Conservation (phyloP, 2,888 invertebrate species). For the Drosophila tanythrix region DNA sequence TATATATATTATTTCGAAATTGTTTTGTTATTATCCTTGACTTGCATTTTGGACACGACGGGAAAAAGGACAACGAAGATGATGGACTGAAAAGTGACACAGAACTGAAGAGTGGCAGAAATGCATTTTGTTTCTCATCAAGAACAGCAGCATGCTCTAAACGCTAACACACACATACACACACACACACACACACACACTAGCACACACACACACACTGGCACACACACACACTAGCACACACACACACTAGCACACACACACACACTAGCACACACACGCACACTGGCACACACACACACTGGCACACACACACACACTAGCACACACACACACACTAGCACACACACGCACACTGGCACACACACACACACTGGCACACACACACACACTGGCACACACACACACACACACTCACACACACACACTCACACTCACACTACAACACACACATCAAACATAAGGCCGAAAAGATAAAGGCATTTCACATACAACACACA, state of each 20-base stretch:
- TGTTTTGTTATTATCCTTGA: slow-evolving; percentile 16
- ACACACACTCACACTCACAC: no score
- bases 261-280: no score
- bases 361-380: no score
- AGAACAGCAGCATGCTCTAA: slow-evolving; percentile 1
- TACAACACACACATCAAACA: no score
- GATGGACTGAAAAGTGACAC: slow-evolving; percentile 34
- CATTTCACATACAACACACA: no score
- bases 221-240: no score
- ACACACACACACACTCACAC: not conserved
- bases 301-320: not conserved
- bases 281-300: no score
- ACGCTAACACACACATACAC: not conserved
- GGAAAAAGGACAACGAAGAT: slow-evolving; percentile 38
- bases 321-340: not conserved
- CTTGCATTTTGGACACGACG: slow-evolving; percentile 45
- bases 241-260: no score
- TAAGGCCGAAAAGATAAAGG: no score
- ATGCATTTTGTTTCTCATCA: slow-evolving; percentile 27
- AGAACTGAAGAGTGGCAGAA: slow-evolving; percentile 6
- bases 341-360: no score
- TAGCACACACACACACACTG: no score
- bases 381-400: not conserved
- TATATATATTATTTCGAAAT: not conserved
- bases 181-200: not conserved